Conservation (phyloP, 2,113 vertebrate genomes). For the Psettodes erumei region DNA sequence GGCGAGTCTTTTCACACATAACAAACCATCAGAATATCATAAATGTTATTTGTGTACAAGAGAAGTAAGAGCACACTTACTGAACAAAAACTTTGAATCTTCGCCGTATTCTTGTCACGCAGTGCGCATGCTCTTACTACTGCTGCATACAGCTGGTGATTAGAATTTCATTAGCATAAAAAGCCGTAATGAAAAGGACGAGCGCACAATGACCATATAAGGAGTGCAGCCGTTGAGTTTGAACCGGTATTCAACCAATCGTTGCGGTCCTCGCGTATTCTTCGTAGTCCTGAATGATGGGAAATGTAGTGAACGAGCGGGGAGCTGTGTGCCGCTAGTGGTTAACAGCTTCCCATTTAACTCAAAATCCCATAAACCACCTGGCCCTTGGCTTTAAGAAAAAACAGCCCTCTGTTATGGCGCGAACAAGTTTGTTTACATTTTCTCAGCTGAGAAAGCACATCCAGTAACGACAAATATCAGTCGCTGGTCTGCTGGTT, state of each 20-base stretch:
- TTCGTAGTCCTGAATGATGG: constrained; percentile 68
- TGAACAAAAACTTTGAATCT: constrained; percentile 85
- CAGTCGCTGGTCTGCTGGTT: too few species aligned
- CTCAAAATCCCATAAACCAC: constrained; percentile 67
- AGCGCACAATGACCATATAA: constrained; percentile 77
- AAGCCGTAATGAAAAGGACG: constrained; percentile 70
- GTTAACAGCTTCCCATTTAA: constrained; percentile 2
- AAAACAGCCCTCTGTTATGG: constrained; percentile 69
- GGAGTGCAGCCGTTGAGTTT: constrained; percentile 76
- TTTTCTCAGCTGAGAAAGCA: constrained; percentile 48
- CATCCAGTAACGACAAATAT: background rate
- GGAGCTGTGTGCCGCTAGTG: background rate
- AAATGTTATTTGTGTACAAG: background rate
- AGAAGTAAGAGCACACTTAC: constrained; percentile 78
- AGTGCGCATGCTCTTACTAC: constrained; percentile 86
- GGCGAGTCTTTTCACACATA: background rate
- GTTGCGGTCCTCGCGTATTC: background rate
- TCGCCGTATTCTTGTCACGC: constrained; percentile 71
- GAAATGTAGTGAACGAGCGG: constrained; percentile 61
- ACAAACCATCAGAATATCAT: background rate
- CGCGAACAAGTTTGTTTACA: constrained; percentile 83
- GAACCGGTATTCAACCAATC: constrained; percentile 78
- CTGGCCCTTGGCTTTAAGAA: constrained; percentile 37
- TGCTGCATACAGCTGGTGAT: constrained; percentile 81
- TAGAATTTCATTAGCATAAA: constrained; percentile 80